Base-by-base conservation (phyloP, 2,888 invertebrate species). In the Chymomyza fuscimana region DNA sequence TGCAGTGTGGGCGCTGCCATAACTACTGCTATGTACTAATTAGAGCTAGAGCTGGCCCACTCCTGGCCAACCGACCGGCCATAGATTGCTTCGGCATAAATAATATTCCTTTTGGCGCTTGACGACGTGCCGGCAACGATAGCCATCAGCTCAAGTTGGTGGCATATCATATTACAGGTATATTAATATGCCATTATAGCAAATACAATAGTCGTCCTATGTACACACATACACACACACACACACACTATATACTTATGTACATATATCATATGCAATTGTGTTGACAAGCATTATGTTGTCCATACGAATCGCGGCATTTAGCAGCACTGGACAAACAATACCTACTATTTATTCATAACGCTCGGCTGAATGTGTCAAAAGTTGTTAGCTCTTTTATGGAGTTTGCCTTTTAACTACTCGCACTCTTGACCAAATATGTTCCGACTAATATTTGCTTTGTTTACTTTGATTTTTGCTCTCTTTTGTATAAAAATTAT, bases 281-380 rank as follows among this genome's bases (percentile, higher is more conserved):
- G 87, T 70, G 88, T 56, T 84, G 82, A 88, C 82, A 88, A 74
- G 81, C 84, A 46, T 46, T 46, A 46, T 46, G 40, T 46, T 46
- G 40, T 46, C 12, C 40, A 12, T 56, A 67, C 71, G 73, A 80
- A 78, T 82, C 56, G 80, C 80, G 80, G 74, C 82, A 69, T 77
- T 80, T 80, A 80, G 70, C 80, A 78, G 70, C 82, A 78, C 82
- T 16, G 32, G 56, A 19, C 59, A 19, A 25, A 25, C 58, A 58
- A 46, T 46, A 4, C 12, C 40, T 7, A 32, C 5, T 40, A 46
- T 46, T 12, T 46, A 46, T 46, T 12, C 40, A 46, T 46, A 46
- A 46, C 40, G 12, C 40, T 15, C 40, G 40, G 40, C 40, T 46
- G 40, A 10, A 46, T 46, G 40, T 46, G 40, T 46, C 40, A 46